Evolutionary conservation across 1,140 invertebrate genomes (phyloP).

Genomic region (Colletes gigas): DNA sequence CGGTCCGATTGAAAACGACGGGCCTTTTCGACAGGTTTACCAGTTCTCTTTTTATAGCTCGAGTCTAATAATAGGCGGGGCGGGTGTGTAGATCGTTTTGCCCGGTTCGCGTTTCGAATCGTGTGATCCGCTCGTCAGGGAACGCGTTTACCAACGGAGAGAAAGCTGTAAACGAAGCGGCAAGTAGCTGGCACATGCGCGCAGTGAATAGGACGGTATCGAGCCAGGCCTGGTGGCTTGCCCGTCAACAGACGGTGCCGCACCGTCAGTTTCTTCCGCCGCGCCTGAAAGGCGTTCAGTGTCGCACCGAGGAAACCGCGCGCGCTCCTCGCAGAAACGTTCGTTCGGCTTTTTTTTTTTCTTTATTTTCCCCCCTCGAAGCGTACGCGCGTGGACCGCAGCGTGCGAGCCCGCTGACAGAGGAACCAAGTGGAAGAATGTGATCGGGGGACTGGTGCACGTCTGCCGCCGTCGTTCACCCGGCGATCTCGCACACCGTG

Average conservation of each 20-base stretch:
- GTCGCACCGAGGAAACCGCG: conserved; percentile 61
- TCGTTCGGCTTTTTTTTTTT: background rate
- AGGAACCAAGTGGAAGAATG: conserved; percentile 48
- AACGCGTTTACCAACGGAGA: conserved; percentile 44
- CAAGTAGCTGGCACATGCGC: conserved; percentile 74
- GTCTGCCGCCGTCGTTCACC: conserved; percentile 61
- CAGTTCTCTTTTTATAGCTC: too few species aligned
- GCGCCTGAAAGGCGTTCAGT: conserved; percentile 58
- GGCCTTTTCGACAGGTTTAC: too few species aligned
- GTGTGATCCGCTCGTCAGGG: conserved; percentile 9
- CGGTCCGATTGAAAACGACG: too few species aligned
- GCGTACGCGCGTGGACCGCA: background rate
- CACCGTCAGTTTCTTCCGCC: conserved; percentile 68
- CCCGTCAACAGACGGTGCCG: conserved; percentile 70
- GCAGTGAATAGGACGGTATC: conserved; percentile 74
- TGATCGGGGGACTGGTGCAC: conserved; percentile 31
- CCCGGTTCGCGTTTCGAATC: too few species aligned
- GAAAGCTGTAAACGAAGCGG: conserved; percentile 28
- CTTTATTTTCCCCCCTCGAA: background rate
- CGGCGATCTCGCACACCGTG: conserved; percentile 76
- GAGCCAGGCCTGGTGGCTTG: conserved; percentile 77
- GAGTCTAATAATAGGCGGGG: too few species aligned
- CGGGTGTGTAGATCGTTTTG: too few species aligned
- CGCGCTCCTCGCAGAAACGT: conserved; percentile 23
- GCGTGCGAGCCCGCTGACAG: conserved; percentile 4